Evolutionary conservation across 23 tunicate genomes (phyloP).

Genomic region (Phallusia fumigata): DNA sequence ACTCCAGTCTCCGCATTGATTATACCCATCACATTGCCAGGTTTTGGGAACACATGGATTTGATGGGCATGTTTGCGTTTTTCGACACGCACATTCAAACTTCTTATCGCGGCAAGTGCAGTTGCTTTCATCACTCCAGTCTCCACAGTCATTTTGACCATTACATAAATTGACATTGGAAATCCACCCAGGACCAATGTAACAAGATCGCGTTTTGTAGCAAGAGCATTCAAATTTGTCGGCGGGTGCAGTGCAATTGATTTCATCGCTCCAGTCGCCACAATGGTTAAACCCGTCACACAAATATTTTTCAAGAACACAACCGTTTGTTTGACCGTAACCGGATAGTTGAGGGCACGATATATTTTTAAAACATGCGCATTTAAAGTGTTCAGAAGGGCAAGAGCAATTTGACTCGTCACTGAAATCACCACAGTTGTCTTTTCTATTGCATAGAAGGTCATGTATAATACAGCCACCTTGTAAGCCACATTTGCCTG

Average conservation of each 20-base stretch:
- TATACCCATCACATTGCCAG: background rate
- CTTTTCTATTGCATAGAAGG: background rate
- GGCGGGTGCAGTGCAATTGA: background rate
- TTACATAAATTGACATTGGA: no score
- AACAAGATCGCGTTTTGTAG: background rate
- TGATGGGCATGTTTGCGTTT: no score
- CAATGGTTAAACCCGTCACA: background rate
- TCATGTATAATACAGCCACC: background rate
- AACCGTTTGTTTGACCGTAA: background rate
- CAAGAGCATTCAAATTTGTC: background rate
- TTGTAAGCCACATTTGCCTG: background rate
- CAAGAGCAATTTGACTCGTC: background rate
- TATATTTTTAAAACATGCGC: background rate
- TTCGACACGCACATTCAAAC: no score
- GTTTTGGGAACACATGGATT: no score
- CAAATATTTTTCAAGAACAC: background rate
- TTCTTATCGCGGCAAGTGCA: no score
- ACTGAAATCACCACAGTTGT: background rate
- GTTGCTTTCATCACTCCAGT: no score
- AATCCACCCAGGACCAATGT: no score
- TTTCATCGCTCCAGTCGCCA: background rate
- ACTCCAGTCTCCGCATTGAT: slow-evolving; percentile 4
- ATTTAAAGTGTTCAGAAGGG: background rate
- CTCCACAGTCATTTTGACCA: no score
- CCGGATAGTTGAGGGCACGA: background rate